phyloP scores from a whole-genome alignment of 1,140 invertebrate genomes.

The Neotoxoptera formosana region DNA sequence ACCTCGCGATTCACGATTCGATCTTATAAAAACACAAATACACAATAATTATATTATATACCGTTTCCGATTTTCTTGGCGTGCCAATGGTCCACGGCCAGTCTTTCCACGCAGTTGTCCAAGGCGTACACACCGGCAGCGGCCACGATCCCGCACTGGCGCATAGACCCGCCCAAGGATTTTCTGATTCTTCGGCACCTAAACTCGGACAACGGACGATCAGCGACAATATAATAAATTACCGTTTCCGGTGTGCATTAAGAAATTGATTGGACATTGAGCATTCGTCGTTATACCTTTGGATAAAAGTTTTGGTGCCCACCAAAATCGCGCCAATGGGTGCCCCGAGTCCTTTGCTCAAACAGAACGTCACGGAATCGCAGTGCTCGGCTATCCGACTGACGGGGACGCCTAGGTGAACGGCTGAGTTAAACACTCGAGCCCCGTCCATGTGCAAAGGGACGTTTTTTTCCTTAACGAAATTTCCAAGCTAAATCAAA shows the following conservation, averaged over 20 bases:
- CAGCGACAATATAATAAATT: background rate
- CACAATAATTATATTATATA: slow-evolving; percentile 61
- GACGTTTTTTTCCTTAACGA: slow-evolving; percentile 68
- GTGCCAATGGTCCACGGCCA: slow-evolving; percentile 78
- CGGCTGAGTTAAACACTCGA: slow-evolving; percentile 85
- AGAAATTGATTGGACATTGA: background rate
- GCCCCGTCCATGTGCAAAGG: slow-evolving; percentile 93
- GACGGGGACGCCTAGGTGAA: slow-evolving; percentile 70
- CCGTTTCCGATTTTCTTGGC: slow-evolving; percentile 75
- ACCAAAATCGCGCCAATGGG: slow-evolving; percentile 87
- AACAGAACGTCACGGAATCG: slow-evolving; percentile 81
- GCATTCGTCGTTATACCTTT: slow-evolving; percentile 67
- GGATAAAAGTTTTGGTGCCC: slow-evolving; percentile 80
- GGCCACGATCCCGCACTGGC: slow-evolving; percentile 88
- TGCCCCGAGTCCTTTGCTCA: slow-evolving; percentile 89
- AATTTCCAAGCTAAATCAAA: slow-evolving; percentile 31
- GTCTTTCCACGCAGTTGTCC: slow-evolving; percentile 74
- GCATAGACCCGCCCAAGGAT: slow-evolving; percentile 89
- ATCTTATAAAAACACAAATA: background rate
- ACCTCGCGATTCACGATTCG: background rate
- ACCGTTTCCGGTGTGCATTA: background rate
- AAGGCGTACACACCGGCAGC: slow-evolving; percentile 86
- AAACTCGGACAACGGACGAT: background rate
- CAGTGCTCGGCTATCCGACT: slow-evolving; percentile 74
- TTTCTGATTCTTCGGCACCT: slow-evolving; percentile 83